Evolutionary conservation across 2,797 vertebrate genomes (phyloP).

Genomic region (Gymnopithys bicolor): DNA sequence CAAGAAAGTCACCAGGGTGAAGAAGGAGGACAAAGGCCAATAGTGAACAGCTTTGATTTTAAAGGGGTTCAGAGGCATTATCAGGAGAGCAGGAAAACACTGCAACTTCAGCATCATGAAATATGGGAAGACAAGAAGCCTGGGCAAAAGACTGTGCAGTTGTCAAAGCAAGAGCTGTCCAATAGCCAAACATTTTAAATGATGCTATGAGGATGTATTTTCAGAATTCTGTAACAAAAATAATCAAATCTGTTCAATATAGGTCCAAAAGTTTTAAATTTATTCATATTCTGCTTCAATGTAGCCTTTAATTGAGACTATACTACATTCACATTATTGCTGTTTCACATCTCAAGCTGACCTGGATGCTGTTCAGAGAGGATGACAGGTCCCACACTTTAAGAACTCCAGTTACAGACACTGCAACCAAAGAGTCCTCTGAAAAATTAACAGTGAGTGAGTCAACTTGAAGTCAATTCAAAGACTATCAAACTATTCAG

Average conservation of each 20-base stretch:
- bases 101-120: background rate
- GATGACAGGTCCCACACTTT: conserved; percentile 82
- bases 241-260: background rate
- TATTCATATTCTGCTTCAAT: background rate
- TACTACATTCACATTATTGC: background rate
- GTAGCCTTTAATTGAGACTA: background rate
- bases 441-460: background rate
- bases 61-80: background rate
- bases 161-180: background rate
- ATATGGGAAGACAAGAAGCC: background rate
- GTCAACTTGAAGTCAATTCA: background rate
- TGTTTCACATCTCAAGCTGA: conserved; percentile 39
- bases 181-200: background rate
- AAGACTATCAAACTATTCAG: background rate
- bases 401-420: conserved; percentile 78
- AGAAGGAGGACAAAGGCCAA: background rate
- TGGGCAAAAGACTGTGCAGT: background rate
- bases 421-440: conserved; percentile 80
- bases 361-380: conserved; percentile 79
- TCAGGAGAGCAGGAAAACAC: background rate
- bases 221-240: background rate
- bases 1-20: background rate
- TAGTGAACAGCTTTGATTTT: background rate
- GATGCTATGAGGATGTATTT: rapidly evolving
- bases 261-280: background rate